phyloP scores from a whole-genome alignment of 2,888 invertebrate genomes.

The Melieria crassipennis region DNA sequence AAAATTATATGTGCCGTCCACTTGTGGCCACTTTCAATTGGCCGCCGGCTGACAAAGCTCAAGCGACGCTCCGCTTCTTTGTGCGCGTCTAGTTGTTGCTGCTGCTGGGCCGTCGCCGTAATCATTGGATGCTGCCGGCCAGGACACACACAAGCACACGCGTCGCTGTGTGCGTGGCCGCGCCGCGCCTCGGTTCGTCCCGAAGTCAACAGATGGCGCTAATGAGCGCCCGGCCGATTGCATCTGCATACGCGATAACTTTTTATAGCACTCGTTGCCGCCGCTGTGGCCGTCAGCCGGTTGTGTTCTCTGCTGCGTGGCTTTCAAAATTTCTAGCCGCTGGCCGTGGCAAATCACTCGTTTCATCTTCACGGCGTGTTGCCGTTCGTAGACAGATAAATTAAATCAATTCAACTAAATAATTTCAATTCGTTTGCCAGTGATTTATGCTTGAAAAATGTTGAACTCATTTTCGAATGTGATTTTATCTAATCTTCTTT shows the following conservation, averaged over 20 bases:
- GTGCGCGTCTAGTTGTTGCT: conserved; percentile 5
- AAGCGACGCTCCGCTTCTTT: background rate
- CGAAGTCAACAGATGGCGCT: conserved; percentile 44
- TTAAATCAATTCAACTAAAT: background rate
- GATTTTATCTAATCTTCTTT: background rate
- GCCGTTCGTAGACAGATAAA: background rate
- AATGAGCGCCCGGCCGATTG: background rate
- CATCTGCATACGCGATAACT: background rate
- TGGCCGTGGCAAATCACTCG: background rate
- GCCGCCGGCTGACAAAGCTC: background rate
- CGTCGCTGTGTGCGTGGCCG: background rate
- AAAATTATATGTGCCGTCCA: background rate
- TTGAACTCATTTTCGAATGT: background rate
- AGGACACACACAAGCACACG: conserved; percentile 6
- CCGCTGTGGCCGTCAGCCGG: background rate
- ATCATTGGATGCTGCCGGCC: conserved; percentile 19
- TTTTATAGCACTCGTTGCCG: background rate
- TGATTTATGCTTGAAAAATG: background rate
- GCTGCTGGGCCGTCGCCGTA: conserved; percentile 21
- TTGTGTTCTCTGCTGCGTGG: conserved; percentile 25
- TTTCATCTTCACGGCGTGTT: background rate
- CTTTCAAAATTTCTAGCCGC: background rate
- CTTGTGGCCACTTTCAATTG: conserved; percentile 17
- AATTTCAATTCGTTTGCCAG: background rate
- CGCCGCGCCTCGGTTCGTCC: conserved; percentile 21